Percentiles rank a stretch among this genome's conserved stretches.
phyloP scores from a whole-genome alignment of 1,140 invertebrate species.

The Lepidurus packardi region DNA sequence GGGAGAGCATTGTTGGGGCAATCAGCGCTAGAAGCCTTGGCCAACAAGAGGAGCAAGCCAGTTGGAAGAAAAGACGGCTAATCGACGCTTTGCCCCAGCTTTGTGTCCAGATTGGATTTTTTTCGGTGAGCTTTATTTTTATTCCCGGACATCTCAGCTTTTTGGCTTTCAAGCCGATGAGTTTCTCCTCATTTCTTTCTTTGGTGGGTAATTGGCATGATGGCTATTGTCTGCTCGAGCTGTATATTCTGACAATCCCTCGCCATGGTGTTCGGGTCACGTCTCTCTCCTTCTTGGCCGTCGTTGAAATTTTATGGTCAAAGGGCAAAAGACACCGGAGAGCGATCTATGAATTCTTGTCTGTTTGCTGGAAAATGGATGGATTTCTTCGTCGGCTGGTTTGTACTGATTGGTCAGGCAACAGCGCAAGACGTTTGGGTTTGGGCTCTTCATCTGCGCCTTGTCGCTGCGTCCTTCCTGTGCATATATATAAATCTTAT shows the following conservation, averaged over 20 bases:
- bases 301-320: background rate
- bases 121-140: background rate
- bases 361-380: background rate
- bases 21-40: conserved; percentile 7
- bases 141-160: background rate
- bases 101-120: conserved; percentile 16
- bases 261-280: conserved; percentile 7
- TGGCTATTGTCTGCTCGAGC: background rate
- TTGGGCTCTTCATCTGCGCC: background rate
- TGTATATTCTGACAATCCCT: background rate
- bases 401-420: background rate
- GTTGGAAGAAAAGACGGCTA: conserved; percentile 17
- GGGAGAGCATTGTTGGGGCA: conserved; percentile 3
- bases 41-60: conserved; percentile 9
- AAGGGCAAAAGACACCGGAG: background rate
- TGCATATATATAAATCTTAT: background rate
- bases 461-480: background rate
- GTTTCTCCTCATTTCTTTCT: background rate
- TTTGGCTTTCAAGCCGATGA: conserved; percentile 21
- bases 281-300: background rate
- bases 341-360: background rate
- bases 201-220: background rate
- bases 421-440: conserved; percentile 1
- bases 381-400: background rate
- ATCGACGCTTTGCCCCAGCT: conserved; percentile 17